Evolutionary conservation across 2,797 vertebrate species (phyloP), one percentile per base, ranked within the genome.

Genomic region (Oreonectes daqikongensis): DNA sequence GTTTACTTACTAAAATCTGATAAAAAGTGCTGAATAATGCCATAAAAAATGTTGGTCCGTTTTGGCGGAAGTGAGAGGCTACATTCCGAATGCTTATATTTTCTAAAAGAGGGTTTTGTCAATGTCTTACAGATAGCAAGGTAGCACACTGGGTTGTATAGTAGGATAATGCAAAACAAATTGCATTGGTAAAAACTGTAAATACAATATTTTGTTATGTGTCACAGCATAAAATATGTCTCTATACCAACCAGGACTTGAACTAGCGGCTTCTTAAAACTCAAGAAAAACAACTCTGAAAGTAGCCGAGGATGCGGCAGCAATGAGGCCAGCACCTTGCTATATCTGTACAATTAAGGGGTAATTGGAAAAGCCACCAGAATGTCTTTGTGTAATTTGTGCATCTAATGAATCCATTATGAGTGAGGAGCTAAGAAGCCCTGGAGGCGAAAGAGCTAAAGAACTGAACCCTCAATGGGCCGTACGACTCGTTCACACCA

Each of bases 351-450:
- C 76, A 65, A 73, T 83, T 72, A 83, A 50, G 12, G 22, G 69
- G 63, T 67, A 63, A 81, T 73, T 76, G 53, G 44, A 38, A 73
- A 73, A 73, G 69, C 64, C 76, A 66, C 69, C 72, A 74, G 64
- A 79, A 75, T 55, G 53, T 79, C 20, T 73, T 24, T 57, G 57
- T 40, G 52, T 81, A 76, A 83, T 83, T 81, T 77, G 69, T 30
- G 57, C 52, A 70, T 79, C 65, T 83, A 79, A 83, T 81, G 73
- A 79, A 73, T 78, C 77, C 77, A 83, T 83, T 83, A 69, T 52
- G 60, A 12, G 20, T 28, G 30, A 64, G 30, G 15, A 77, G 60
- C 52, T 12, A 70, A 26, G 26, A 67, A 79, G 53, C 65, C 77
- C 73, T 44, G 18, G 53, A 74, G 69, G 64, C 69, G 67, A 68